Conservation (phyloP, 2,797 vertebrate genomes). For the Sebastes ruberrimus region DNA sequence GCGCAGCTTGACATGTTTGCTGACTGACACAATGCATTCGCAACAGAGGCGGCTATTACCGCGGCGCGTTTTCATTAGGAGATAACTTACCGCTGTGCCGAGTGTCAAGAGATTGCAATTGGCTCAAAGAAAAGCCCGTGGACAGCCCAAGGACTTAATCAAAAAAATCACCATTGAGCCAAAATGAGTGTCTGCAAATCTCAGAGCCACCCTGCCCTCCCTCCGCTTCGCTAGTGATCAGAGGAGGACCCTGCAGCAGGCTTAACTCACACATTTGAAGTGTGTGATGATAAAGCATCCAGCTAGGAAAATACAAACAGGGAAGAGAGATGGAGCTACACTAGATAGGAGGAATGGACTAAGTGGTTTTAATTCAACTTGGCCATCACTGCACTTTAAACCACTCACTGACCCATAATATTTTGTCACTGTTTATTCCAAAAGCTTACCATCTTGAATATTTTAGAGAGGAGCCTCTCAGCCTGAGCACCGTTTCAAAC, state of each 20-base stretch:
- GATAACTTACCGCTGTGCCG: conserved; percentile 26
- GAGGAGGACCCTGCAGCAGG: conserved; percentile 21
- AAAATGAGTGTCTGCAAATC: conserved; percentile 38
- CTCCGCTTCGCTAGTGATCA: conserved; percentile 28
- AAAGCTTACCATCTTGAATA: conserved; percentile 5
- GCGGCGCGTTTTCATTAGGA: conserved; percentile 15
- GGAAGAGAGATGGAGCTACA: neutral
- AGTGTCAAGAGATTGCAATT: conserved; percentile 30
- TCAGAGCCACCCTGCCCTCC: neutral
- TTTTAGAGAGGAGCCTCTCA: neutral
- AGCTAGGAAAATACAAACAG: conserved; percentile 29
- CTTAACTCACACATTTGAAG: conserved; percentile 36
- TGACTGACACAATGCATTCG: neutral
- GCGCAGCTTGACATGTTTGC: conserved; percentile 2
- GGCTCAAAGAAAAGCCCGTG: conserved; percentile 17
- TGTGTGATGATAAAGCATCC: conserved; percentile 31
- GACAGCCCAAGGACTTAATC: conserved; percentile 34
- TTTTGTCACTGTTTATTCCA: conserved; percentile 22
- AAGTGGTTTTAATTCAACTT: conserved; percentile 38
- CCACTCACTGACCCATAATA: conserved; percentile 9
- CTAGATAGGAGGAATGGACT: conserved; percentile 9
- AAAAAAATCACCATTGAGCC: conserved; percentile 26
- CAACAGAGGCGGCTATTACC: conserved; percentile 9
- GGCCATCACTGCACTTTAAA: conserved; percentile 22
- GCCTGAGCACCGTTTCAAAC: neutral